Evolutionary conservation across 2,113 vertebrate species (phyloP).

Genomic region (Jacana jacana): DNA sequence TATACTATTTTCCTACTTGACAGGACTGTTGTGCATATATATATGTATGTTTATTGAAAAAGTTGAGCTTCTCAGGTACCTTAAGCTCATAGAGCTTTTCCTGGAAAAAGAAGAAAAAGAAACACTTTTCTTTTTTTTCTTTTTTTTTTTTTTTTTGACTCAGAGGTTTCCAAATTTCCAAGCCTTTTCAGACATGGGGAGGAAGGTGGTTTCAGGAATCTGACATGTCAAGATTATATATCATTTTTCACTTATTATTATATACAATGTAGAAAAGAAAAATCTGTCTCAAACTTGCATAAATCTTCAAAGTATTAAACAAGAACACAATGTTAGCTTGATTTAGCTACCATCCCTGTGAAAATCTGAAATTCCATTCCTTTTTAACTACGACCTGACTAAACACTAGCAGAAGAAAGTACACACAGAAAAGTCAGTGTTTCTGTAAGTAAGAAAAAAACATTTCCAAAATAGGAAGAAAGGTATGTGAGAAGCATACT

Average conservation of each 20-base stretch:
- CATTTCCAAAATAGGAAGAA: not conserved
- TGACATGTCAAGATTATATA: not conserved
- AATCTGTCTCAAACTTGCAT: not conserved
- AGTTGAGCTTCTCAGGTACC: not conserved
- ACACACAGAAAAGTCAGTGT: not conserved
- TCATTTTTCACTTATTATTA: not conserved
- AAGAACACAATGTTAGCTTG: not conserved
- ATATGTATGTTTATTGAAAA: not conserved
- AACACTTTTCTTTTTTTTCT: not conserved
- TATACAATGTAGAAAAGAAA: not conserved
- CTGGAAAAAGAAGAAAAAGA: not conserved
- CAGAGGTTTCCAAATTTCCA: slow-evolving; percentile 15
- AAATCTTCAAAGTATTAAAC: not conserved
- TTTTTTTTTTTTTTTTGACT: not conserved
- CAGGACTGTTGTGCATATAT: not conserved
- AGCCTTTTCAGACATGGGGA: not conserved
- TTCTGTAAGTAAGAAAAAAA: not conserved
- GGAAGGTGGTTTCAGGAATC: not conserved
- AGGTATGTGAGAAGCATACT: not conserved
- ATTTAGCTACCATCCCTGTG: not conserved
- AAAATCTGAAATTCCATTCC: not conserved
- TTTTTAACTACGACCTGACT: not conserved
- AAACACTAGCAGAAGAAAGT: not conserved
- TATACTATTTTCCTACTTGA: not conserved
- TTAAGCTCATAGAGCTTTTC: not conserved